phyloP scores from a whole-genome alignment of 2,797 vertebrate genomes.

The Lateolabrax maculatus region DNA sequence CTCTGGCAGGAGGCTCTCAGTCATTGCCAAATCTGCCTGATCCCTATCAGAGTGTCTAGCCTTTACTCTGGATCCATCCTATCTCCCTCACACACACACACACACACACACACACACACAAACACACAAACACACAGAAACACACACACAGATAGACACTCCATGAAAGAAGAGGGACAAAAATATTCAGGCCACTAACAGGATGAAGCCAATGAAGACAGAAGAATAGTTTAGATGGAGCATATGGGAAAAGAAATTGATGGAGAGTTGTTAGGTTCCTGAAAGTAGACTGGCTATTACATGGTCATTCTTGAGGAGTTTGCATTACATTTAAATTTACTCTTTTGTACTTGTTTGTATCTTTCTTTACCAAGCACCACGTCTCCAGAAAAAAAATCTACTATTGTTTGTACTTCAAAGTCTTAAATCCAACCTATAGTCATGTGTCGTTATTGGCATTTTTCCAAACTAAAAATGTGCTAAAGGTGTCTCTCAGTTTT shows the following conservation, averaged over 20 bases:
- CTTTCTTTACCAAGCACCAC: not conserved
- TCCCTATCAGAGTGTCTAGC: slow-evolving; percentile 84
- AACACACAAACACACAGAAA: slow-evolving; percentile 15
- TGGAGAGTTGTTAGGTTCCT: not conserved
- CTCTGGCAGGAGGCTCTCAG: slow-evolving; percentile 62
- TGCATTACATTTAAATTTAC: not conserved
- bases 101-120: not conserved
- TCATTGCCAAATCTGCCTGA: slow-evolving; percentile 78
- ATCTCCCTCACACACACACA: slow-evolving; percentile 68
- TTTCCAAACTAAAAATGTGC: not conserved
- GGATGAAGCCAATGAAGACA: slow-evolving; percentile 52
- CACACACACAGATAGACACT: slow-evolving; percentile 29
- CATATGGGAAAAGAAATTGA: not conserved
- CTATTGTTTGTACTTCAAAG: not conserved
- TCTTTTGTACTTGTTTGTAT: not conserved
- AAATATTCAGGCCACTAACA: slow-evolving; percentile 67
- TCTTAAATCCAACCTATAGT: too few species aligned
- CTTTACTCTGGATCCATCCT: slow-evolving; percentile 73
- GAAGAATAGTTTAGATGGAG: slow-evolving; percentile 40
- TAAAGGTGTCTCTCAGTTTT: not conserved
- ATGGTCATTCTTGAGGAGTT: not conserved
- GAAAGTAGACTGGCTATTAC: not conserved
- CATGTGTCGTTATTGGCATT: not conserved
- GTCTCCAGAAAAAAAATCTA: not conserved
- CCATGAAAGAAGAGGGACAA: slow-evolving; percentile 43